phyloP scores from a whole-genome alignment of 1,140 invertebrate genomes.

The Acromyrmex echinatior region DNA sequence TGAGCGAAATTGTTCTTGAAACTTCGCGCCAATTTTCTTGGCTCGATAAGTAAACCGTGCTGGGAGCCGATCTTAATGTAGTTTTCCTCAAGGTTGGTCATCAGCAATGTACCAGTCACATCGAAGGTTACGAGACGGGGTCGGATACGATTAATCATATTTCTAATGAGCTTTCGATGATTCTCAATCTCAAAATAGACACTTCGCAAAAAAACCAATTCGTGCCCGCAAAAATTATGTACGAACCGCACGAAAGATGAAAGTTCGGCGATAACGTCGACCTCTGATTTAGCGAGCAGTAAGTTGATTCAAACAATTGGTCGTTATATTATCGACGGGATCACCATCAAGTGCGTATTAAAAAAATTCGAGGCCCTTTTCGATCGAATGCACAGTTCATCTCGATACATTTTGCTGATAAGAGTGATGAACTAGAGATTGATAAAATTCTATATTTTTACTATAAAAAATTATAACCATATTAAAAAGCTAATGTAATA shows the following conservation, averaged over 20 bases:
- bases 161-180: neutral
- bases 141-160: constrained; percentile 83
- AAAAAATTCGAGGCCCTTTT: neutral
- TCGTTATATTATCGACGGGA: neutral
- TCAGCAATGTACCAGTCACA: constrained; percentile 94
- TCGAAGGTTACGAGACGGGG: constrained; percentile 94
- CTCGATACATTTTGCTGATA: neutral
- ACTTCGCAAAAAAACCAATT: neutral
- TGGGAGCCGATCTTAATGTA: constrained; percentile 91
- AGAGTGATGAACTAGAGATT: neutral
- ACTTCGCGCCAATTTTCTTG: constrained; percentile 88
- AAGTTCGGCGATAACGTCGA: neutral
- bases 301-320: neutral
- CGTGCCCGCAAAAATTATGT: neutral
- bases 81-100: constrained; percentile 90
- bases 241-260: no score
- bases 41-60: constrained; percentile 89
- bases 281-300: neutral
- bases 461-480: no score
- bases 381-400: neutral
- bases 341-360: neutral
- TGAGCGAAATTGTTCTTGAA: constrained; percentile 89
- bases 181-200: neutral
- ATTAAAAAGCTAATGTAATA: no score
- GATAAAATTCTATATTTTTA: neutral